phyloP scores from a whole-genome alignment of 2,888 invertebrate species.

The Sesamia inferens region DNA sequence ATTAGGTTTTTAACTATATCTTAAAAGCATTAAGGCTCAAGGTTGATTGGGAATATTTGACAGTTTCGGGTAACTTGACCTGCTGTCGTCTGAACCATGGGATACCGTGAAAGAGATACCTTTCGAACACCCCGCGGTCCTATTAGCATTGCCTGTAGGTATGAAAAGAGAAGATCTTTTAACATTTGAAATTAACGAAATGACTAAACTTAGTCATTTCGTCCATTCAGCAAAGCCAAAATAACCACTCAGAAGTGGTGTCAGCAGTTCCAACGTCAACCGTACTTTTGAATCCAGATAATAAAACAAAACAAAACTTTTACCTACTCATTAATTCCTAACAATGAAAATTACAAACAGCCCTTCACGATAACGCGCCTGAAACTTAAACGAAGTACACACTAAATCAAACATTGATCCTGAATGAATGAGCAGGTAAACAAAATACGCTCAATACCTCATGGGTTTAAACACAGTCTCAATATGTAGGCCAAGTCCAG shows the following conservation, averaged over 20 bases:
- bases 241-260: not conserved
- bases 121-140: too few species aligned
- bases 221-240: not conserved
- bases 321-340: not conserved
- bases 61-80: too few species aligned
- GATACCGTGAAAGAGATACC: too few species aligned
- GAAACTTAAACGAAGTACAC: conserved; percentile 17
- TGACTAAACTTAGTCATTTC: not conserved
- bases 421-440: conserved; percentile 38
- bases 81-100: too few species aligned
- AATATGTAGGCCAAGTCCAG: conserved; percentile 42
- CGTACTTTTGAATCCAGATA: not conserved
- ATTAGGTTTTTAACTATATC: too few species aligned
- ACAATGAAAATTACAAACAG: not conserved
- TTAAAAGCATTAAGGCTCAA: too few species aligned
- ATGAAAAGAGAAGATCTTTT: not conserved
- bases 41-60: too few species aligned
- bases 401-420: conserved; percentile 29
- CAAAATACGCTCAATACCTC: conserved; percentile 31
- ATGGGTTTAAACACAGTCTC: conserved; percentile 32
- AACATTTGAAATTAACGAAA: not conserved
- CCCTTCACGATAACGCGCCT: not conserved
- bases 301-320: not conserved
- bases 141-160: not conserved
- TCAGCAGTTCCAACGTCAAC: not conserved